Conservation (phyloP, 1,140 invertebrate genomes). For the Branchinecta lindahli region DNA sequence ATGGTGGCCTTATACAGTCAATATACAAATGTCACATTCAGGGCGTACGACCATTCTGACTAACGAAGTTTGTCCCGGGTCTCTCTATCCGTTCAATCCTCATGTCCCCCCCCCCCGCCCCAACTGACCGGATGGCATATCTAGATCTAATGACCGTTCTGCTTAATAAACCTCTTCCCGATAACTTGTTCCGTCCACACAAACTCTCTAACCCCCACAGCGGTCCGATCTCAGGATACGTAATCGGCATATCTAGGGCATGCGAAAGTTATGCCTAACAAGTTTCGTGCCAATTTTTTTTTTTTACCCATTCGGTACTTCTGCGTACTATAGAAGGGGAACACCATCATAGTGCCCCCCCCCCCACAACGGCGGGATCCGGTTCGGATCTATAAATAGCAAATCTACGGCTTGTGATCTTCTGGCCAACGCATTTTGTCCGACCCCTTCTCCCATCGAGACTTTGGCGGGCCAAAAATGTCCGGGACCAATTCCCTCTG, state of each 20-base stretch:
- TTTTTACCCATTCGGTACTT: background rate
- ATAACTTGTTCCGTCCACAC: too few relatives aligned
- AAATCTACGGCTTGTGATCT: background rate
- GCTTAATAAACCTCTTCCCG: too few relatives aligned
- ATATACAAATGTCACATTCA: too few relatives aligned
- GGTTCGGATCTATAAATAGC: background rate
- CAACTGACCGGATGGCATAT: too few relatives aligned
- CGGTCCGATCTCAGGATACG: background rate
- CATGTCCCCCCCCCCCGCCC: too few relatives aligned
- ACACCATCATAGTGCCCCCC: background rate
- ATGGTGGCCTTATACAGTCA: too few relatives aligned
- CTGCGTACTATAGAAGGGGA: too few relatives aligned
- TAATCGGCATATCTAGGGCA: background rate
- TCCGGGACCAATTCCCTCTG: background rate
- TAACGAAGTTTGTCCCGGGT: too few relatives aligned
- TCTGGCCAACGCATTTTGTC: background rate
- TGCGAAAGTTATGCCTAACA: background rate
- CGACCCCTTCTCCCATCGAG: background rate
- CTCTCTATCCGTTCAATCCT: too few relatives aligned
- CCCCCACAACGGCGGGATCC: background rate
- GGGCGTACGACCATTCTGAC: too few relatives aligned
- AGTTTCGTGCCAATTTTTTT: background rate
- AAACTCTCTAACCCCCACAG: background rate
- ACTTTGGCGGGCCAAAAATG: background rate
- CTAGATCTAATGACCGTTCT: too few relatives aligned